phyloP scores from a whole-genome alignment of 2,113 vertebrate species.

The Noctilio leporinus region DNA sequence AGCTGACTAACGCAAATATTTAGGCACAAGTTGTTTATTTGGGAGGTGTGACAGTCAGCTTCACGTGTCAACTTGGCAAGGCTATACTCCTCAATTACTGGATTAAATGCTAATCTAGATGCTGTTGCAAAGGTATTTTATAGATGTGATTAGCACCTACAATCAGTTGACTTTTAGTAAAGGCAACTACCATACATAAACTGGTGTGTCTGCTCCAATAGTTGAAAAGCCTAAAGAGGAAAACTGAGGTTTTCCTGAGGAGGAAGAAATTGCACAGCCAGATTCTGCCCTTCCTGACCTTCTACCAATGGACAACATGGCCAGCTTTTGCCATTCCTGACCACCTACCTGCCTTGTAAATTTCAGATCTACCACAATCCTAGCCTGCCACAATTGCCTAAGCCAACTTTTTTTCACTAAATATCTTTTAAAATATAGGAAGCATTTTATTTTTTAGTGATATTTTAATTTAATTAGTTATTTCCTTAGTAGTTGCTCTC shows the following conservation, averaged over 20 bases:
- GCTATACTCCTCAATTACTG: not conserved
- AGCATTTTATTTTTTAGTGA: conserved; percentile 12
- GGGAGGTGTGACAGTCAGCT: not conserved
- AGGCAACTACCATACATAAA: not conserved
- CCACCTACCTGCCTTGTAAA: not conserved
- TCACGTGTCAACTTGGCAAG: not conserved
- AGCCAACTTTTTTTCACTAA: not conserved
- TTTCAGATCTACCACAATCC: accelerated
- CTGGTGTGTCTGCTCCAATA: not conserved
- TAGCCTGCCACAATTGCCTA: not conserved
- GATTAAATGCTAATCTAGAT: not conserved
- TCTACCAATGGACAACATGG: not conserved
- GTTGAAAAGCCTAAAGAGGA: not conserved
- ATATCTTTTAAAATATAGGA: not conserved
- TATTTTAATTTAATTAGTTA: not conserved
- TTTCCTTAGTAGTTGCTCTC: conserved; percentile 1
- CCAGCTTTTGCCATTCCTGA: not conserved
- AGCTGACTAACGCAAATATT: not conserved
- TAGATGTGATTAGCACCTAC: not conserved
- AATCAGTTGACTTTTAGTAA: not conserved
- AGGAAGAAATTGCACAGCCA: not conserved
- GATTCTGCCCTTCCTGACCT: not conserved
- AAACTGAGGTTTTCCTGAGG: not conserved
- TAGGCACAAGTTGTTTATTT: not conserved
- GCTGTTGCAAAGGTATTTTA: not conserved